phyloP scores from a whole-genome alignment of 2,888 invertebrate genomes.

The Xylophagus ater region DNA sequence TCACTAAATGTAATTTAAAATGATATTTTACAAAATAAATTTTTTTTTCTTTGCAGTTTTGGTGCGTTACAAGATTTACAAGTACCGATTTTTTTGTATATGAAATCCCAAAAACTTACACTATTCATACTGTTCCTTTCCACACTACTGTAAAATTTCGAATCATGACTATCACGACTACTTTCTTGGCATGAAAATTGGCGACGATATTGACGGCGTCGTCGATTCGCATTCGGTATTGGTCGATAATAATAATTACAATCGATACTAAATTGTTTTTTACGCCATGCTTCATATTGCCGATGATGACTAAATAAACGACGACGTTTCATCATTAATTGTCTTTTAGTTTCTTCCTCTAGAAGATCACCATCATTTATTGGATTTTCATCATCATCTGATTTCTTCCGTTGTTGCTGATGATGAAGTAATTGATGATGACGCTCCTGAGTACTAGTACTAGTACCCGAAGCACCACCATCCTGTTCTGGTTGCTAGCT shows the following conservation, averaged over 20 bases:
- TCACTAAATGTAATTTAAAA: too few relatives aligned
- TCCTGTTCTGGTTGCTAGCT: conserved; percentile 44
- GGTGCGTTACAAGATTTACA: too few relatives aligned
- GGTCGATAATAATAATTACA: conserved; percentile 33
- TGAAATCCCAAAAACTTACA: too few relatives aligned
- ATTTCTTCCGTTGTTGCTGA: conserved; percentile 21
- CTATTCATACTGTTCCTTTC: conserved; percentile 19
- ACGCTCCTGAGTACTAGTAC: too few relatives aligned
- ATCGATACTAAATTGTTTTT: conserved; percentile 37
- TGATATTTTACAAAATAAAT: too few relatives aligned
- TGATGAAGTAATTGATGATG: conserved; percentile 22
- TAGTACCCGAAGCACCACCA: conserved; percentile 23
- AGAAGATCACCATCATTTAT: conserved; percentile 19
- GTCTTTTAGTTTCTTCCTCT: conserved; percentile 31
- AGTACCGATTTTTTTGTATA: too few relatives aligned
- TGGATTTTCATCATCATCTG: neutral
- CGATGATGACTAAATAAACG: conserved; percentile 37
- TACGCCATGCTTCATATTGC: conserved; percentile 38
- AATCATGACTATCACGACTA: conserved; percentile 35
- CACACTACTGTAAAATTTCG: conserved; percentile 17
- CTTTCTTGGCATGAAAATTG: conserved; percentile 37
- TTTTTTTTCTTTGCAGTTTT: too few relatives aligned
- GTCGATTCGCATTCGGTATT: conserved; percentile 27
- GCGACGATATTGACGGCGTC: conserved; percentile 34
- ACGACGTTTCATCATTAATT: conserved; percentile 32